Evolutionary conservation across 1,140 invertebrate species (phyloP).

Genomic region (Heliconius hewitsoni): DNA sequence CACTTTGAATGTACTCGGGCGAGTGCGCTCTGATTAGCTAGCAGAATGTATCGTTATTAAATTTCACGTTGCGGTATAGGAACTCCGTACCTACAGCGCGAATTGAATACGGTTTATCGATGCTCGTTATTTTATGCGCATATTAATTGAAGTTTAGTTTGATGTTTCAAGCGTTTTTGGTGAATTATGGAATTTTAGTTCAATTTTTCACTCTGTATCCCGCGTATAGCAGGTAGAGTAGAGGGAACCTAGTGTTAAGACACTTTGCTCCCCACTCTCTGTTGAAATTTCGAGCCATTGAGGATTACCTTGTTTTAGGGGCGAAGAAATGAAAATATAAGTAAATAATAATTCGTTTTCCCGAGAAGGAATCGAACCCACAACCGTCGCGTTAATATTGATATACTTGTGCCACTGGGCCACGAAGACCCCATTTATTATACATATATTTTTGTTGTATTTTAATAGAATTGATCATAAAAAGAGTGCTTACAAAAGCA

Average conservation of each 20-base stretch:
- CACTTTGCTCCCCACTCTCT: not conserved
- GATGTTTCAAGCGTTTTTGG: conserved; percentile 23
- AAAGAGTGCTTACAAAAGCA: not conserved
- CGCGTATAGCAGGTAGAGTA: too few relatives aligned
- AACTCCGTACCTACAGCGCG: conserved; percentile 13
- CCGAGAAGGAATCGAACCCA: too few relatives aligned
- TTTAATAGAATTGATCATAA: not conserved
- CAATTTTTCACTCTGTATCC: not conserved
- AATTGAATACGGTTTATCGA: conserved; percentile 32
- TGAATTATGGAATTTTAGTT: not conserved
- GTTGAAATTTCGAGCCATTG: too few relatives aligned
- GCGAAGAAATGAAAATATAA: too few relatives aligned
- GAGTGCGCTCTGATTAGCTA: conserved; percentile 37
- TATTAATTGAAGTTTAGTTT: conserved; percentile 36
- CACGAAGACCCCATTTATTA: too few relatives aligned
- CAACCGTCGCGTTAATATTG: too few relatives aligned
- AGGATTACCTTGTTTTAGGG: too few relatives aligned
- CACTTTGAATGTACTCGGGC: conserved; percentile 9
- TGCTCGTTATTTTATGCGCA: conserved; percentile 34
- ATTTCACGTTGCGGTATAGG: conserved; percentile 32
- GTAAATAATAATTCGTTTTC: too few relatives aligned
- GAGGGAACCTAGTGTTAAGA: too few relatives aligned
- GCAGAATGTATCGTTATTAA: conserved; percentile 44
- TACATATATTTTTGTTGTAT: not conserved
- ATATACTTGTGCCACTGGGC: too few relatives aligned